phyloP scores from a whole-genome alignment of 2,797 vertebrate genomes.

The Heterohyrax brucei region DNA sequence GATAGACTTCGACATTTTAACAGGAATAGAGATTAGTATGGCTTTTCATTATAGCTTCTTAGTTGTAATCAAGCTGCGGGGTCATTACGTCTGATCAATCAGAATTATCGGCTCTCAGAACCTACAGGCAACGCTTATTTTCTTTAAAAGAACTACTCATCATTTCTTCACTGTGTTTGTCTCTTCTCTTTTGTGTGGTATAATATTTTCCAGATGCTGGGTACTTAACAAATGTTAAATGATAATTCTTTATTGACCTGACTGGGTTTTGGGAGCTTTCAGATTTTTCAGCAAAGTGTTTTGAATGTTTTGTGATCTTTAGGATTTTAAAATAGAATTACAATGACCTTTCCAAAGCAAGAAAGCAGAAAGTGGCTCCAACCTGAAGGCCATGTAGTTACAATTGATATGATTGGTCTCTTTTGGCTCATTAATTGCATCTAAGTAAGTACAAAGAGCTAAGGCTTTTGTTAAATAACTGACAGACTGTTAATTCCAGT shows the following conservation, averaged over 20 bases:
- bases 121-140: conserved; percentile 77
- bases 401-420: conserved; percentile 68
- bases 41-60: conserved; percentile 54
- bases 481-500: conserved; percentile 71
- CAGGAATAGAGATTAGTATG: conserved; percentile 62
- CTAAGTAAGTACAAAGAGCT: conserved; percentile 54
- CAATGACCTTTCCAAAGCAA: conserved; percentile 77
- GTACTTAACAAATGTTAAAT: conserved; percentile 79
- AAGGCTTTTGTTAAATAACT: conserved; percentile 69
- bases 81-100: conserved; percentile 75
- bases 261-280: conserved; percentile 63
- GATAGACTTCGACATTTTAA: conserved; percentile 73
- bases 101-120: conserved; percentile 65
- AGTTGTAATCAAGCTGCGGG: conserved; percentile 66
- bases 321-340: conserved; percentile 82
- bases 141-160: conserved; percentile 68
- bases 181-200: conserved; percentile 70
- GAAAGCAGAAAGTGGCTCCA: conserved; percentile 71
- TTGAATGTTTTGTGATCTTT: conserved; percentile 82
- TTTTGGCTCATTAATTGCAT: conserved; percentile 69
- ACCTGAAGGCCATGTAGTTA: conserved; percentile 70
- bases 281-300: conserved; percentile 74
- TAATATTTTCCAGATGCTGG: conserved; percentile 66
- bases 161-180: conserved; percentile 63
- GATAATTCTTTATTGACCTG: conserved; percentile 81